Percentiles rank a stretch among this genome's conserved stretches.
Evolutionary conservation across 2,113 vertebrate genomes (phyloP).

Genomic region (Trogon melanurus): DNA sequence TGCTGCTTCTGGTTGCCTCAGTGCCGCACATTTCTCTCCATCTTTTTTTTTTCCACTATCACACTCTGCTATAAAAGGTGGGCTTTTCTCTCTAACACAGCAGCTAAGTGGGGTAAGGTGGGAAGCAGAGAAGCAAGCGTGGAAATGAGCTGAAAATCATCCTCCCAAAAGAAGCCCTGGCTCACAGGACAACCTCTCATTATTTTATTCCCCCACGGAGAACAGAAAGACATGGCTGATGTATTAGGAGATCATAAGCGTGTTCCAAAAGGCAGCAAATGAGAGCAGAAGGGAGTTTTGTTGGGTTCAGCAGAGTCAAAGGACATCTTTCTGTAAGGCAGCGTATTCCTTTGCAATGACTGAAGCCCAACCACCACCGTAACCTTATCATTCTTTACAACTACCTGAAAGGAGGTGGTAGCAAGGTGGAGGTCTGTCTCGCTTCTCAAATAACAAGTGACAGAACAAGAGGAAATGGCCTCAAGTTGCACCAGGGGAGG

Average conservation of each 20-base stretch:
- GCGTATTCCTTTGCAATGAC: background rate
- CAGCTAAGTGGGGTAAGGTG: background rate
- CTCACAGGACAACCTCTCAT: conserved; percentile 33
- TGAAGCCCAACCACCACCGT: background rate
- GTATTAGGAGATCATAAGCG: background rate
- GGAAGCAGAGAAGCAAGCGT: rapidly evolving
- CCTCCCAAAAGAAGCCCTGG: background rate
- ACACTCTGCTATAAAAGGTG: background rate
- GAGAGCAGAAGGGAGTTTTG: background rate
- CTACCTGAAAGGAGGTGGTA: background rate
- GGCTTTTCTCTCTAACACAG: background rate
- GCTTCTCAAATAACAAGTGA: background rate
- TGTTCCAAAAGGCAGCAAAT: background rate
- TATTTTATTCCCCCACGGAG: conserved; percentile 42
- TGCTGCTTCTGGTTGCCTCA: background rate
- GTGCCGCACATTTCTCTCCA: background rate
- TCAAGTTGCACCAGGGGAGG: background rate
- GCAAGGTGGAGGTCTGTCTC: rapidly evolving
- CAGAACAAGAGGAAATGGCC: background rate
- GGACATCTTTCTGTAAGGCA: background rate
- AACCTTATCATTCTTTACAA: background rate
- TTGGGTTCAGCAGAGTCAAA: background rate
- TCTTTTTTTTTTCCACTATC: background rate
- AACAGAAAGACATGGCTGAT: background rate
- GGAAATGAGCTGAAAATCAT: background rate